These are phyloP conservation scores for Calyptommatus sinebrachiatus DNA, from an alignment of 2,113 vertebrate genomes.

Conservation along the genomic window DNA sequence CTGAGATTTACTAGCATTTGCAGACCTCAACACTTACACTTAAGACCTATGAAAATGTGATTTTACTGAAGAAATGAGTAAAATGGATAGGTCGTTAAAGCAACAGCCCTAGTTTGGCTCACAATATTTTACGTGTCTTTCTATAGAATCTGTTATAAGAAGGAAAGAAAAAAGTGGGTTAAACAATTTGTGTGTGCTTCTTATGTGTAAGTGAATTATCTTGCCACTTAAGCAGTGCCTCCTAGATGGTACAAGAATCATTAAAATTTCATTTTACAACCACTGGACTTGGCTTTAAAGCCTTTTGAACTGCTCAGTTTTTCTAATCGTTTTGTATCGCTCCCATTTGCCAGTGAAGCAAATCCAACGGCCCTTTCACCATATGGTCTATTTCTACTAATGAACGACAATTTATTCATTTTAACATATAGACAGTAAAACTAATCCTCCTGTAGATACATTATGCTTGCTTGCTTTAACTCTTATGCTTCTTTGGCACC, in stretches of 20 bases:
- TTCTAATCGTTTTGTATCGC: slow-evolving; percentile 62
- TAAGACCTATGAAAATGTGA: background rate
- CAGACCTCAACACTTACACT: background rate
- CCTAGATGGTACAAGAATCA: slow-evolving; percentile 66
- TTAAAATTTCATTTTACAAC: slow-evolving; percentile 77
- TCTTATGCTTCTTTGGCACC: slow-evolving; percentile 3
- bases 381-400: slow-evolving; percentile 55
- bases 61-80: background rate
- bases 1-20: background rate
- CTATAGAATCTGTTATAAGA: slow-evolving; percentile 41
- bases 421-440: slow-evolving; percentile 47
- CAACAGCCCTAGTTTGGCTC: background rate
- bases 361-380: slow-evolving; percentile 54
- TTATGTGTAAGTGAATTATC: slow-evolving; percentile 44
- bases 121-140: background rate
- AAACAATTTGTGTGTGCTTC: slow-evolving; percentile 35
- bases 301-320: slow-evolving; percentile 67
- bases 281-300: slow-evolving; percentile 66
- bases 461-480: slow-evolving; percentile 47
- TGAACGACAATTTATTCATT: slow-evolving; percentile 56
- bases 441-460: slow-evolving; percentile 47
- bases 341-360: slow-evolving; percentile 66
- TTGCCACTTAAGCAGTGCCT: slow-evolving; percentile 61
- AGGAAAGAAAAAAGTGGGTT: slow-evolving; percentile 44
- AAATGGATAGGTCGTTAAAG: slow-evolving; percentile 4